Evolutionary conservation across 2,113 vertebrate genomes (phyloP), one percentile per base, ranked within the genome.

Genomic region (Emydocephalus ijimae): DNA sequence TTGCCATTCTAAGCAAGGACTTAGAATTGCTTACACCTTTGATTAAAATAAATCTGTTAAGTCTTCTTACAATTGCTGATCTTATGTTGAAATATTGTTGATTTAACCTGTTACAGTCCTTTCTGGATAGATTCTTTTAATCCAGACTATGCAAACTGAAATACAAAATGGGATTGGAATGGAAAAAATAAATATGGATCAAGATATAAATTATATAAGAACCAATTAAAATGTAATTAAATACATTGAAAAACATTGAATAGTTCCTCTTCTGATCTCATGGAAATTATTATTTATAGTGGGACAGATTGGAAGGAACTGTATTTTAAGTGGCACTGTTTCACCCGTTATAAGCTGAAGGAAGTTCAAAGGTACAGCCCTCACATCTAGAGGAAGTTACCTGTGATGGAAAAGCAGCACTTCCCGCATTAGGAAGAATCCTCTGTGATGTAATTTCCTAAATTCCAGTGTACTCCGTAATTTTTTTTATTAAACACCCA

Each of bases 361-460:
- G 61, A 52, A 21, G 57, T 15, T 69, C 23, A 69, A 23, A 29
- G 15, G n/a, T 54, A 45, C 12, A 45, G 6, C 6, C 9, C 45
- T 23, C 14, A 52, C 24, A 39, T 10, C 24, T 0, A 18, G 2
- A 88, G 7, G 21, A 9, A 55, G 48, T 34, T 90, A 57, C 21
- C 5, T 45, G 91, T 21, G 86, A 23, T 48, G 59, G 34, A 69
- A 39, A 0, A 89, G 69, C 93, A 85, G 57, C 89, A 56, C 26
- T 74, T 9, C 15, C 92, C 20, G 45, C 26, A 89, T 87, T 92
- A 55, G 43, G 45, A 57, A 87, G 93, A 81, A 87, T n/a, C 90
- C 43, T 88, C 34, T 24, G 26, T 56, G 12, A 24, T 29, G 3
- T 56, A 9, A 26, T 3, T 0, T 14, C 34, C 91, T 86, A 57